Evolutionary conservation across 2,888 invertebrate species (phyloP).

Genomic region (Muscina levida): DNA sequence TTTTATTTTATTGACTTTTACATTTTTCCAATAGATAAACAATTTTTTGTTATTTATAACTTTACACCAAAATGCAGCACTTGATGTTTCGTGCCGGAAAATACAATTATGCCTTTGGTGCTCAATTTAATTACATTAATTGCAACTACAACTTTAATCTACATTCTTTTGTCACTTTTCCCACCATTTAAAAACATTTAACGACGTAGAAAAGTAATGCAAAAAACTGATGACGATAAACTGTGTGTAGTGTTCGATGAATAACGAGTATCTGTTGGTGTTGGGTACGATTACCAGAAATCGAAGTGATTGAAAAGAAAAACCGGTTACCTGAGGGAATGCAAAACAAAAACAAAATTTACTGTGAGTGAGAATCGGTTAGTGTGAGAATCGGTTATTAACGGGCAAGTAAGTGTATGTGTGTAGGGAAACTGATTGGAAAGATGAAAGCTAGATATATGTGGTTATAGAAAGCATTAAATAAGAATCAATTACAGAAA

Average conservation of each 20-base stretch:
- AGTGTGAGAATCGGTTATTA: too few species aligned
- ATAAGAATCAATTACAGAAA: too few species aligned
- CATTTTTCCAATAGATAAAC: slow-evolving; percentile 62
- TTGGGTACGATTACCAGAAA: slow-evolving; percentile 3
- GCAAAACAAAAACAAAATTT: too few species aligned
- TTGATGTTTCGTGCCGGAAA: neutral
- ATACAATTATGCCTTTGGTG: too few species aligned
- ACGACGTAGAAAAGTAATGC: slow-evolving; percentile 61
- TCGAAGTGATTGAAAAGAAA: neutral
- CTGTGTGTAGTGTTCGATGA: slow-evolving; percentile 34
- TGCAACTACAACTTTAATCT: too few species aligned
- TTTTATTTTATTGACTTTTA: slow-evolving; percentile 66
- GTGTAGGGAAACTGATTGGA: too few species aligned
- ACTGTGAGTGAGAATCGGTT: too few species aligned
- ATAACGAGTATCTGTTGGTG: slow-evolving; percentile 42
- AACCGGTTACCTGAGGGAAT: too few species aligned
- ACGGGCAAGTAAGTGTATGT: too few species aligned
- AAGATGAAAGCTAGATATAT: too few species aligned
- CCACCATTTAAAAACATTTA: slow-evolving; percentile 57
- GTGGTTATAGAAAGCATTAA: too few species aligned
- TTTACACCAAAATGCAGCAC: slow-evolving; percentile 15
- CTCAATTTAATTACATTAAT: too few species aligned
- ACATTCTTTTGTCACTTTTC: slow-evolving; percentile 45
- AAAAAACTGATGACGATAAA: slow-evolving; percentile 62
- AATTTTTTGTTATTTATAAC: slow-evolving; percentile 59